Base-by-base conservation (phyloP, 2,888 invertebrate species). In the Tanypteryx hageni region DNA sequence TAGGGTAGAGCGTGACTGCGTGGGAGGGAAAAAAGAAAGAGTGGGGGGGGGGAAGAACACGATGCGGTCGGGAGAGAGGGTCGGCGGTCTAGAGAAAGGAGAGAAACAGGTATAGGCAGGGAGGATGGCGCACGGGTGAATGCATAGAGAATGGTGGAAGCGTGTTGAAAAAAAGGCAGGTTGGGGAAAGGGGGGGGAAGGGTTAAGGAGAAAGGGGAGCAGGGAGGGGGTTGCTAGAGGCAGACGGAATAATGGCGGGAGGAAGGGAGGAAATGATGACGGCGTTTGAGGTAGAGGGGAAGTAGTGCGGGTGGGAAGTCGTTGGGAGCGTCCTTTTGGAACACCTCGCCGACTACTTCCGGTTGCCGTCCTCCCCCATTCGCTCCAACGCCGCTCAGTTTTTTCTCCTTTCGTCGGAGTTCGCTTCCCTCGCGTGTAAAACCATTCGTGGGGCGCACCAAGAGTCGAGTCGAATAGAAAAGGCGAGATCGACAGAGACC, bases 331-430 rank as follows among this genome's bases (percentile, higher is more conserved):
- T 64, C 56, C 89, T 64, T 44, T 44, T 44, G 89, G 89, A 89
- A 89, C 89, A 89, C 44, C 64, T 64, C 27, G 31, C 64, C 58
- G 86, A 86, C 86, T 0, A 44, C 89, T 89, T 89, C 89, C 89
- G 89, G 89, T 64, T 31, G 44, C 89, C 59, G n/a, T 57, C 16
- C 86, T 10, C 86, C 61, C 85, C n/a, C 61, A 59, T 64, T 59
- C 27, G n/a, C 10, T 64, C 11, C 44, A 31, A n/a, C 44, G 27
- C 44, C 44, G 44, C 44, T 44, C 44, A 1, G 44, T 1, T 44
- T 44, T 44, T 44, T 44, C 13, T 31, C 64, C 44, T 31, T 44
- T 64, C 89, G 59, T 16, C 11, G 10, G 14, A 61, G 31, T 44
- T 31, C 22, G 27, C 83, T 57, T 11, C 18, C n/a, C 56, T 27